These are phyloP conservation scores for Minunthozetes semirufus DNA, from an alignment of 2,888 invertebrate species.

Conservation along the genomic window DNA sequence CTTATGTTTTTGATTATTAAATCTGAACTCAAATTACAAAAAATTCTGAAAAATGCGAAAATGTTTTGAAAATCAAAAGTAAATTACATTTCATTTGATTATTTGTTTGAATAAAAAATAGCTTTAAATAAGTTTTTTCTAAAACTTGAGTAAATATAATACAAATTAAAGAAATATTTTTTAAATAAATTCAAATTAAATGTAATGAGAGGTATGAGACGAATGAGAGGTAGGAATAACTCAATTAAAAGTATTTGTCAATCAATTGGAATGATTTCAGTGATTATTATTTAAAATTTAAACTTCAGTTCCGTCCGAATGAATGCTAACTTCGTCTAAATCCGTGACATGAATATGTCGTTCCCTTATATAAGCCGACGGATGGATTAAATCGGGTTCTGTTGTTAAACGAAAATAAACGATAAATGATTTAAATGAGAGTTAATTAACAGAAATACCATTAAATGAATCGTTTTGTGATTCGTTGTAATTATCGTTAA, in stretches of 20 bases:
- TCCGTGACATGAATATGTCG: background rate
- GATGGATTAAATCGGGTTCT: slow-evolving; percentile 37
- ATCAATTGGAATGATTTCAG: background rate
- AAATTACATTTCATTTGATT: no score
- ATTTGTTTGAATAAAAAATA: no score
- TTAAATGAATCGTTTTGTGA: background rate
- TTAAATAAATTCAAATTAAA: background rate
- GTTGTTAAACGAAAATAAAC: background rate
- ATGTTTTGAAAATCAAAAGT: no score
- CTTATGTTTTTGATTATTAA: no score
- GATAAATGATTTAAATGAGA: background rate
- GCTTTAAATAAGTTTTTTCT: background rate
- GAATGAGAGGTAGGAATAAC: background rate
- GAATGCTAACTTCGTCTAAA: slow-evolving; percentile 31
- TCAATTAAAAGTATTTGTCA: background rate
- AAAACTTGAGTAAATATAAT: background rate
- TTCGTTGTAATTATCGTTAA: slow-evolving; percentile 13
- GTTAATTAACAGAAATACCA: background rate
- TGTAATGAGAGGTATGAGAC: background rate
- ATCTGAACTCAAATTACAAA: no score
- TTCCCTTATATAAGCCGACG: slow-evolving; percentile 25
- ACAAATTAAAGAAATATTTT: background rate
- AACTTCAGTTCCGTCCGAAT: slow-evolving; percentile 36
- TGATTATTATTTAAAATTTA: background rate
- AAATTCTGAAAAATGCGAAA: no score